Percentiles rank a stretch among this genome's conserved stretches.
These are phyloP conservation scores for Ichneumoninae sp. DNA, from an alignment of 2,888 invertebrate genomes.

Conservation along the genomic window DNA sequence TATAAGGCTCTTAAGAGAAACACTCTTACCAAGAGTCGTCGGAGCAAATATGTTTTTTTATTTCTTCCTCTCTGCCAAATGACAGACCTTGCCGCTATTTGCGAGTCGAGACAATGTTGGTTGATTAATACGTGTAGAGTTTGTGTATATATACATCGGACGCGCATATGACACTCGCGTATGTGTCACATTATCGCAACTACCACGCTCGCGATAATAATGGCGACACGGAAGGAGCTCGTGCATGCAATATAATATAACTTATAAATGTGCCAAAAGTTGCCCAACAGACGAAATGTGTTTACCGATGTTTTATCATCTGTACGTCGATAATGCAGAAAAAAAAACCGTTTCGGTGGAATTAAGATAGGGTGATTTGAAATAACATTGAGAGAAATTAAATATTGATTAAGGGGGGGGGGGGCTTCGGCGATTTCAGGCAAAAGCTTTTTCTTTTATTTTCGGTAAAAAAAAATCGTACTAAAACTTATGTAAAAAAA, in stretches of 20 bases:
- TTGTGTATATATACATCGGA: neutral
- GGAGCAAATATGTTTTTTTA: slow-evolving; percentile 4
- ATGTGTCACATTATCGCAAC: slow-evolving; percentile 11
- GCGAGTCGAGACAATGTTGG: neutral
- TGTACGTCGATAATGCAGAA: neutral
- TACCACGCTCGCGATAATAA: slow-evolving; percentile 31
- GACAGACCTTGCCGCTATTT: slow-evolving; percentile 20
- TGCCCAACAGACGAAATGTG: neutral
- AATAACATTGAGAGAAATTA: neutral
- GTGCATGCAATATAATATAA: neutral
- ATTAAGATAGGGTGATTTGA: neutral
- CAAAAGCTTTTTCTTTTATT: no score
- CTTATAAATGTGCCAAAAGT: neutral
- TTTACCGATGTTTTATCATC: neutral
- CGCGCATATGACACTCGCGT: neutral
- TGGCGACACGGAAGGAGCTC: slow-evolving; percentile 1
- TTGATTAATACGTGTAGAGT: neutral
- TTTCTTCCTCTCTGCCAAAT: slow-evolving; percentile 20
- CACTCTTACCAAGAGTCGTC: neutral
- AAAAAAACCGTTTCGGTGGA: neutral
- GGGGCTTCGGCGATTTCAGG: no score
- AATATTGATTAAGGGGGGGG: no score
- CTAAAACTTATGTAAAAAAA: no score
- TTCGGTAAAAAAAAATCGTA: no score
- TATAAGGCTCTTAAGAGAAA: neutral